Evolutionary conservation across 1,140 invertebrate species (phyloP).

Genomic region (Streblospio benedicti): DNA sequence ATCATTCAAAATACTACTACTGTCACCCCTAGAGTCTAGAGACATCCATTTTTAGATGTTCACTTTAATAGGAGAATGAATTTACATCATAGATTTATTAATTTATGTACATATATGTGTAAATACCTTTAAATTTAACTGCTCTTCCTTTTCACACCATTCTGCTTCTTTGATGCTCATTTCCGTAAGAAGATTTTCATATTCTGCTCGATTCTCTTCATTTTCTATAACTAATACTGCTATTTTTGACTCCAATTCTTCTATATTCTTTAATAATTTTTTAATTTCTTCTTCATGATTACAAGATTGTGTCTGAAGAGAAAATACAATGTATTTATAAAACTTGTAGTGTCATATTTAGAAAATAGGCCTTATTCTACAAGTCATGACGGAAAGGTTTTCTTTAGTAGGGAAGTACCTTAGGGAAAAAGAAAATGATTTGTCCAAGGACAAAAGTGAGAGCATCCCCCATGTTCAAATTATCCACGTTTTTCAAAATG

Average conservation of each 20-base stretch:
- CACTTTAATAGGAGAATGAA: too few species aligned
- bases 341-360: neutral
- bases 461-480: too few species aligned
- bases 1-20: too few species aligned
- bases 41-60: too few species aligned
- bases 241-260: constrained; percentile 26
- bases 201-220: constrained; percentile 22
- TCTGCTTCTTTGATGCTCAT: constrained; percentile 33
- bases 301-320: constrained; percentile 20
- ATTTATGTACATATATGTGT: neutral
- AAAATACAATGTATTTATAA: neutral
- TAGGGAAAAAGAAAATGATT: too few species aligned
- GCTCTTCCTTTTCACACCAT: constrained; percentile 35
- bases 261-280: constrained; percentile 18
- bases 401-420: neutral
- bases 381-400: neutral
- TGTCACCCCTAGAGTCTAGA: too few species aligned
- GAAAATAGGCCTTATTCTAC: neutral
- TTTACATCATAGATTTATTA: neutral
- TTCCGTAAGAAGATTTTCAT: constrained; percentile 24
- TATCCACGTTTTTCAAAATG: too few species aligned
- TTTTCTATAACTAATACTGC: constrained; percentile 26
- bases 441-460: too few species aligned
- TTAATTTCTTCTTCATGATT: constrained; percentile 26
- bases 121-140: constrained; percentile 28